Evolutionary conservation across 2,888 invertebrate species (phyloP), one percentile per base, ranked within the genome.

Genomic region (Idaea dimidiata): DNA sequence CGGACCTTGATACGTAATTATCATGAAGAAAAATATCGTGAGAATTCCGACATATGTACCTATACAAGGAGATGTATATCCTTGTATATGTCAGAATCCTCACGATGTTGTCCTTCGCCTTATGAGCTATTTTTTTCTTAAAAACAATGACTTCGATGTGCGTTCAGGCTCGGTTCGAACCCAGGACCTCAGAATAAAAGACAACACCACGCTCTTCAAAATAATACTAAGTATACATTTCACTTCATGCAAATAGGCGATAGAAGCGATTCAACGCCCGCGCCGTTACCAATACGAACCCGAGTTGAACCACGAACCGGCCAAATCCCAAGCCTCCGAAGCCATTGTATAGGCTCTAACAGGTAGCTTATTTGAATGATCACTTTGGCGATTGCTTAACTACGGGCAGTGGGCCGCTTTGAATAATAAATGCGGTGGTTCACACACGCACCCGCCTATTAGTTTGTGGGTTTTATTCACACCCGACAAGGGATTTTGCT

Each of bases 361-460:
- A 65, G 67, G 71, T 69, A 68, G 67, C 53, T 62, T 65, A 66
- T 69, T 66, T 66, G 63, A 70, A 66, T 66, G 66, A 70, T 68
- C 63, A 61, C 61, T 65, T 60, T 32, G 61, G 62, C 65, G 65
- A 68, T 68, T 61, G 65, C 63, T 65, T 65, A 62, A 56, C 65
- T 61, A 62, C 62, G 65, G 69, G 64, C 65, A 67, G 67, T 61
- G 54, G 62, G 63, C 59, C 61, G 56, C 54, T 62, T 59, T 68
- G 67, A 70, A 70, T 72, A 69, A 70, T 71, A 66, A 69, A 68
- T 62, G 64, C 24, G 54, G 61, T 31, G 62, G 62, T 65, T 66
- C 64, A 55, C 55, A 54, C 61, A 57, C 57, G 62, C 64, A 64
- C 62, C 66, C 61, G 61, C 62, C 61, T 68, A 72, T 71, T 71